Evolutionary conservation across 2,888 invertebrate genomes (phyloP).

Genomic region (Gortyna flavago): DNA sequence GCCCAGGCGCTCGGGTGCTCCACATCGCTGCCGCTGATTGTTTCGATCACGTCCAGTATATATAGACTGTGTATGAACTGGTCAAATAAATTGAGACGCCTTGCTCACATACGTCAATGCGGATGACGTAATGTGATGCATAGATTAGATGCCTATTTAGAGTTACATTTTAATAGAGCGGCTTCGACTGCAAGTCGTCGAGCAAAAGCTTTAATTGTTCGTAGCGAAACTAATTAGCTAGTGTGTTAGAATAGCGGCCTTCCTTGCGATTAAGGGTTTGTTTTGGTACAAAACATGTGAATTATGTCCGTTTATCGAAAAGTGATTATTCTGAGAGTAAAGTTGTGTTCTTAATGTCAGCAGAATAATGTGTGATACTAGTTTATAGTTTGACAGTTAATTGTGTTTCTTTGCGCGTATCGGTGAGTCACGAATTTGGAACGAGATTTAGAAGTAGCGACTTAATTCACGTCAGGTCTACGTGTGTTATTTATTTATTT

Average conservation of each 20-base stretch:
- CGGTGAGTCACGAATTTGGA: constrained; percentile 62
- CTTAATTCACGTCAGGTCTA: constrained; percentile 59
- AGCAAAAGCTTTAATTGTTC: constrained; percentile 87
- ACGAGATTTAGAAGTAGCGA: constrained; percentile 60
- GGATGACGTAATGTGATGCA: constrained; percentile 89
- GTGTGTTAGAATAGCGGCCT: constrained; percentile 74
- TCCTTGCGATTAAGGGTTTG: constrained; percentile 71
- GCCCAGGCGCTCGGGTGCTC: constrained; percentile 58
- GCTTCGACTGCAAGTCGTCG: constrained; percentile 80
- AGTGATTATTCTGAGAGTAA: constrained; percentile 66
- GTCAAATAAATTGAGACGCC: constrained; percentile 82
- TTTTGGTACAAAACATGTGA: constrained; percentile 70
- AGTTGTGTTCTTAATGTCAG: constrained; percentile 66
- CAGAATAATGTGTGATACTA: constrained; percentile 87
- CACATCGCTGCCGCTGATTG: constrained; percentile 65
- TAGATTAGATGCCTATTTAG: constrained; percentile 80
- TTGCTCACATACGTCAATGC: constrained; percentile 88
- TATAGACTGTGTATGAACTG: constrained; percentile 72
- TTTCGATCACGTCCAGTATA: constrained; percentile 68
- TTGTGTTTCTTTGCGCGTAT: constrained; percentile 62
- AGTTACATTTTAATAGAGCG: constrained; percentile 77
- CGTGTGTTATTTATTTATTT: constrained; percentile 71
- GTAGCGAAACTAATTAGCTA: constrained; percentile 78
- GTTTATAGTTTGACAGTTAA: constrained; percentile 74
- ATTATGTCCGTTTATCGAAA: constrained; percentile 64